Base-by-base conservation (phyloP, 1,140 invertebrate genomes). In the Danaus melanippus region DNA sequence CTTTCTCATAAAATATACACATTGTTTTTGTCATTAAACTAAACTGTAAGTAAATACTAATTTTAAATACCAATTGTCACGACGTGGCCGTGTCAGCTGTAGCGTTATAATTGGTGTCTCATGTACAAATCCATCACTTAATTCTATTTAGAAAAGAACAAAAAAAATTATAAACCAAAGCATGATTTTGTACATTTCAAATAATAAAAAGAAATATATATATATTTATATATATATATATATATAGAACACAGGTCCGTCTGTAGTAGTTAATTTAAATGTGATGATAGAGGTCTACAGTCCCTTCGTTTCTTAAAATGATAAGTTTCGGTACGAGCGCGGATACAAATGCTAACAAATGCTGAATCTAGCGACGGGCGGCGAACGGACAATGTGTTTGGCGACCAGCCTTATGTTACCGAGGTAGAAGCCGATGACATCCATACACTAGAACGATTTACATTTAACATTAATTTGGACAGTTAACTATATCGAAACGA, bases 1-100 rank as follows among this genome's bases (percentile, higher is more conserved):
- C 76, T 84, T 84, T 82, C 79, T 86, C 83, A 84, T 86, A 86
- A 86, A 86, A 86, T 86, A 86, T 86, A 86, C 83, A 86, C 81
- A 84, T 86, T 86, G 83, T 86, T 86, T 84, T 86, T 86, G 81
- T 84, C 81, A 82, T 82, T 84, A 84, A 84, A 86, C 83, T 86
- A 86, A 86, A 86, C 73, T 81, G 84, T 84, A 86, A 86, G 84
- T 86, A 86, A 86, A 84, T 86, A 84, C 81, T 84, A 84, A 86
- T 80, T 84, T 84, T 84, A 84, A 86, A 84, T 86, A 84, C 79
- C 81, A 84, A 86, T 86, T 74, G 68, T 83, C 76, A 73, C 75
- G 69, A 66, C 46, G 61, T 48, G 59, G 65, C 73, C 67, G 21
- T 32, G 21, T 32, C 21, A 62, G 62, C 70, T 76, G 75, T 76